Conservation (phyloP, 2,888 invertebrate genomes). For the Sericinus montela region DNA sequence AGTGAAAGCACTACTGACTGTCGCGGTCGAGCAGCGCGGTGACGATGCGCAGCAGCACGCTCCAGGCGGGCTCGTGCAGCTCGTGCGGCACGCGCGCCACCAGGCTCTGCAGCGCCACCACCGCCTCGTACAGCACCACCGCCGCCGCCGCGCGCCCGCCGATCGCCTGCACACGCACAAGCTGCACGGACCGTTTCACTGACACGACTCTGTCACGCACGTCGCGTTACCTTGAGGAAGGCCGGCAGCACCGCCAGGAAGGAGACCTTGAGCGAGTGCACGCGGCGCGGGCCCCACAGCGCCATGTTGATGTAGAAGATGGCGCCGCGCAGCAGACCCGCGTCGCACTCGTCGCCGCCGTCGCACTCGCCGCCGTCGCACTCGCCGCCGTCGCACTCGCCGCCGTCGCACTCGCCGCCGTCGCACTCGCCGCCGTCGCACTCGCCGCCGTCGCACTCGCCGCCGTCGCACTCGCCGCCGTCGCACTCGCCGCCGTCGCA, state of each 20-base stretch:
- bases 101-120: slow-evolving; percentile 87
- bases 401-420: no score
- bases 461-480: no score
- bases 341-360: slow-evolving; percentile 80
- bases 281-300: slow-evolving; percentile 89
- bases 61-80: slow-evolving; percentile 91
- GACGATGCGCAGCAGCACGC: slow-evolving; percentile 87
- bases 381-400: slow-evolving; percentile 68
- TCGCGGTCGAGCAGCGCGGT: slow-evolving; percentile 81
- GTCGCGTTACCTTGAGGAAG: slow-evolving; percentile 48
- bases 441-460: no score
- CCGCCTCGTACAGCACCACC: slow-evolving; percentile 92
- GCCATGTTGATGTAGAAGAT: slow-evolving; percentile 96
- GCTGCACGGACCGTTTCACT: no score
- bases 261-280: slow-evolving; percentile 87
- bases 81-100: slow-evolving; percentile 87
- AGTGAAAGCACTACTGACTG: slow-evolving; percentile 35
- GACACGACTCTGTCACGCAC: slow-evolving; percentile 18
- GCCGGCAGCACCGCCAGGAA: slow-evolving; percentile 90
- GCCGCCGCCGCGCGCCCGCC: slow-evolving; percentile 85
- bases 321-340: slow-evolving; percentile 86
- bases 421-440: no score
- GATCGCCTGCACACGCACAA: slow-evolving; percentile 26
- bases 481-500: no score
- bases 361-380: slow-evolving; percentile 94